Base-by-base conservation (phyloP, 2,888 invertebrate genomes). In the Craniophora ligustri region DNA sequence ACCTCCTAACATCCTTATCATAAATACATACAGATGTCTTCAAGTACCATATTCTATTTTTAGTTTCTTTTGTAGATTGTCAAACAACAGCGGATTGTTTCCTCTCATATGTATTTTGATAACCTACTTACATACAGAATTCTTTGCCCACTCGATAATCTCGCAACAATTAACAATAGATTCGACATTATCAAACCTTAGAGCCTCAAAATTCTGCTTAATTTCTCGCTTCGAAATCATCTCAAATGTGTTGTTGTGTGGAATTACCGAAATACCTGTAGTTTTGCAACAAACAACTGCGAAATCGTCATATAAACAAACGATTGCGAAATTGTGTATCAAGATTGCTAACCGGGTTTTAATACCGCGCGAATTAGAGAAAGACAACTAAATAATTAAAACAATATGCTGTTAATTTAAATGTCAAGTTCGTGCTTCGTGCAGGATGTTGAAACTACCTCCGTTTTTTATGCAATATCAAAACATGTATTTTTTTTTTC, bases 401-500 rank as follows among this genome's bases (percentile, higher is more conserved):
- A 30, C 8, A 51, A 47, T 28, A 35, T 13, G 34, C n/a, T 18
- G 2, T 15, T 32, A 10, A 51, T 34, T 34, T 18, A 45, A 51
- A 69, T 69, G 48, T 44, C 55, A 40, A 46, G 21, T 15, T 69
- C 51, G 49, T 60, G 54, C 19, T 34, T 28, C 8, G 34, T 44
- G 45, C 30, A 34, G 18, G 18, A 55, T 50, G 61, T 15, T 11
- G 14, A 8, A 11, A 18, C 51, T 68, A 63, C 64, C 48, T 54
- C 23, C 6, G 14, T 44, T 55, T 58, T 67, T 58, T 49, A 26
- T 54, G 26, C 31, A 53, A 26, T 32, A 15, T 39, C 19, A 3
- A 11, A 31, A 49, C 45, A 54, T 30, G 18, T 48, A n/a, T 1
- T 61, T 30, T 44, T 39, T 34, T 23, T 7, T 34, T 11, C 13